Evolutionary conservation across 2,888 invertebrate species (phyloP).

Genomic region (Stegophylla sp.): DNA sequence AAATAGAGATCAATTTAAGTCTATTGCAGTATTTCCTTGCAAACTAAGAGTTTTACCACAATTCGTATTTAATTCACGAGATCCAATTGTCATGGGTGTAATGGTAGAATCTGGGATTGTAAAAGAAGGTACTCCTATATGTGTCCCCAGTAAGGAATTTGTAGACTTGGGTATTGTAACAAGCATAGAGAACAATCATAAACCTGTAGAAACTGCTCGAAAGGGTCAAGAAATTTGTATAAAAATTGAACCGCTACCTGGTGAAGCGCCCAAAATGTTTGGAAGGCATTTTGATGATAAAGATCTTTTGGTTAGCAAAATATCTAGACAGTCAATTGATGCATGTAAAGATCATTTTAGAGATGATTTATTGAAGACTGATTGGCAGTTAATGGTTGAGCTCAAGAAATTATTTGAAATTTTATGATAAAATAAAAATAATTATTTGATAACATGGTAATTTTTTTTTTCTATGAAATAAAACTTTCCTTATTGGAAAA

Average conservation of each 20-base stretch:
- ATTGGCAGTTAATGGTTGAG: conserved; percentile 98
- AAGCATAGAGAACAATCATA: conserved; percentile 95
- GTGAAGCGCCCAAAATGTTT: conserved; percentile 98
- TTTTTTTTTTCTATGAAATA: conserved; percentile 26
- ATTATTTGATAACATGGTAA: conserved; percentile 9
- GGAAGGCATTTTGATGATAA: conserved; percentile 98
- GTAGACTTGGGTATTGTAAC: conserved; percentile 92
- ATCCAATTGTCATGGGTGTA: conserved; percentile 97
- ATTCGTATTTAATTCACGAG: conserved; percentile 96
- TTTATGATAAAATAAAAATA: conserved; percentile 70
- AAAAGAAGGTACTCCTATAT: conserved; percentile 95
- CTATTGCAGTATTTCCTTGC: conserved; percentile 98
- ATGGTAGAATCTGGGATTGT: conserved; percentile 94
- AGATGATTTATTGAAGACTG: conserved; percentile 93
- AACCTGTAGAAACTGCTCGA: conserved; percentile 88
- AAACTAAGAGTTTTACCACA: conserved; percentile 78
- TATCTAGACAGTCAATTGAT: conserved; percentile 96
- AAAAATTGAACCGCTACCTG: conserved; percentile 95
- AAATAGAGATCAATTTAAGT: conserved; percentile 93
- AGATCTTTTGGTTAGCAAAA: conserved; percentile 95
- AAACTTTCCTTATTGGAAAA: conserved; percentile 30
- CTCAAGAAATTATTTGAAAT: conserved; percentile 97
- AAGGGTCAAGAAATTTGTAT: conserved; percentile 96
- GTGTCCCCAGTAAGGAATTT: conserved; percentile 97
- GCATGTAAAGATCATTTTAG: conserved; percentile 99